phyloP scores from a whole-genome alignment of 2,113 vertebrate species.

The Condylura cristata region DNA sequence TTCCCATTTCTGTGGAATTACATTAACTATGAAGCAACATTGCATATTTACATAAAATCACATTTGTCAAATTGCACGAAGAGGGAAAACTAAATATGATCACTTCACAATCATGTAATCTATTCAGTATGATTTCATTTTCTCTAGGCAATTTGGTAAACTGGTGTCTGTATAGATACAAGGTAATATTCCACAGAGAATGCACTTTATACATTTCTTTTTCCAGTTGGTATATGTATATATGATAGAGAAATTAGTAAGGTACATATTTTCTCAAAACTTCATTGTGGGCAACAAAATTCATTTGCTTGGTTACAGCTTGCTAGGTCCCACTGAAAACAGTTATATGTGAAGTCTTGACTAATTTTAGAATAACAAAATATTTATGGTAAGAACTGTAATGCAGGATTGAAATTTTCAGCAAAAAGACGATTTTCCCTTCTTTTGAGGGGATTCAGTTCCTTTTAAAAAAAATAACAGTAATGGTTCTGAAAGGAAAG shows the following conservation, averaged over 20 bases:
- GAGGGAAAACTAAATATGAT: conserved; percentile 82
- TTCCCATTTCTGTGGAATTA: conserved; percentile 64
- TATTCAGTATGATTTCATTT: conserved; percentile 85
- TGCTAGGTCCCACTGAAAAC: conserved; percentile 13
- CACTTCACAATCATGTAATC: conserved; percentile 83
- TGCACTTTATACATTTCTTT: conserved; percentile 70
- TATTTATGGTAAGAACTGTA: conserved; percentile 50
- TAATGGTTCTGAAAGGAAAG: background rate
- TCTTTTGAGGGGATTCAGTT: conserved; percentile 18
- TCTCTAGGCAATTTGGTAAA: conserved; percentile 83
- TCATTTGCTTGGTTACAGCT: conserved; percentile 47
- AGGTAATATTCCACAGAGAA: conserved; percentile 67
- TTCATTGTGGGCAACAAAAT: background rate
- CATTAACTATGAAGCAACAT: conserved; percentile 77
- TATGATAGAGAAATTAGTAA: conserved; percentile 31
- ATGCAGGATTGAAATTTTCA: conserved; percentile 42
- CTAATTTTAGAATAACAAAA: conserved; percentile 47
- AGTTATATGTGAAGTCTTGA: conserved; percentile 22
- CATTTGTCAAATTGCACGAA: conserved; percentile 82
- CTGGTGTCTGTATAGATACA: conserved; percentile 70
- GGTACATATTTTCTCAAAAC: conserved; percentile 54
- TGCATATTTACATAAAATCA: conserved; percentile 83
- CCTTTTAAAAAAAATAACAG: conserved; percentile 30
- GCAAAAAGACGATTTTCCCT: background rate
- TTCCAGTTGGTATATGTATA: conserved; percentile 24